Conservation (phyloP, 2,113 vertebrate genomes). For the Echinops telfairi region DNA sequence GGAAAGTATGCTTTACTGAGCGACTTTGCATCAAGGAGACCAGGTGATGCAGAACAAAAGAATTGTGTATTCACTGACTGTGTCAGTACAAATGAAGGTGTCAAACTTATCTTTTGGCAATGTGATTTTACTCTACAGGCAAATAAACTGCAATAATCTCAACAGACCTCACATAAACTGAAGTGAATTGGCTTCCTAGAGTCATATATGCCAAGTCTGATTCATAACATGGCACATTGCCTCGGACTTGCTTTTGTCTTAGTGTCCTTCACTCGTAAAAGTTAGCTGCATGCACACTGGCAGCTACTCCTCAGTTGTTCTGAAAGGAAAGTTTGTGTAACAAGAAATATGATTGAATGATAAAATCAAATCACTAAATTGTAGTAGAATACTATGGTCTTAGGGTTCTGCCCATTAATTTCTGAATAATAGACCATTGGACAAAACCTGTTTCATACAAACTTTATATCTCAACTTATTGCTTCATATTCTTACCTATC, state of each 20-base stretch:
- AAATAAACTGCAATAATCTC: conserved; percentile 77
- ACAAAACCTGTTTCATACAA: conserved; percentile 8
- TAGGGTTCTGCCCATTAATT: conserved; percentile 43
- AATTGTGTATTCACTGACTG: conserved; percentile 63
- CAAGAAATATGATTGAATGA: conserved; percentile 36
- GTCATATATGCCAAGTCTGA: conserved; percentile 60
- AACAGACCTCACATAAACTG: conserved; percentile 69
- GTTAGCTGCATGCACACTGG: not conserved
- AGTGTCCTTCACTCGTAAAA: conserved; percentile 58
- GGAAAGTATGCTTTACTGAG: conserved; percentile 54
- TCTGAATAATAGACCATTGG: conserved; percentile 45
- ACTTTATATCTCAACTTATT: not conserved
- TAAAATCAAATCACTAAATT: conserved; percentile 54
- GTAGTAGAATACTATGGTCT: conserved; percentile 46
- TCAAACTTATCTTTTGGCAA: conserved; percentile 73
- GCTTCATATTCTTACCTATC: not conserved
- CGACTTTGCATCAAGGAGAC: conserved; percentile 70
- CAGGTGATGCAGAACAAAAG: conserved; percentile 66
- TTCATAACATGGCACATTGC: conserved; percentile 61
- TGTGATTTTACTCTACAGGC: conserved; percentile 63
- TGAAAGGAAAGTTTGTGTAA: not conserved
- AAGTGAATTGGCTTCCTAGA: conserved; percentile 72
- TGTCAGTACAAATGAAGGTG: conserved; percentile 71
- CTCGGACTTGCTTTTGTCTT: conserved; percentile 61
- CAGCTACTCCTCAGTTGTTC: not conserved